phyloP scores from a whole-genome alignment of 2,113 vertebrate genomes.

The Gavialis gangeticus region DNA sequence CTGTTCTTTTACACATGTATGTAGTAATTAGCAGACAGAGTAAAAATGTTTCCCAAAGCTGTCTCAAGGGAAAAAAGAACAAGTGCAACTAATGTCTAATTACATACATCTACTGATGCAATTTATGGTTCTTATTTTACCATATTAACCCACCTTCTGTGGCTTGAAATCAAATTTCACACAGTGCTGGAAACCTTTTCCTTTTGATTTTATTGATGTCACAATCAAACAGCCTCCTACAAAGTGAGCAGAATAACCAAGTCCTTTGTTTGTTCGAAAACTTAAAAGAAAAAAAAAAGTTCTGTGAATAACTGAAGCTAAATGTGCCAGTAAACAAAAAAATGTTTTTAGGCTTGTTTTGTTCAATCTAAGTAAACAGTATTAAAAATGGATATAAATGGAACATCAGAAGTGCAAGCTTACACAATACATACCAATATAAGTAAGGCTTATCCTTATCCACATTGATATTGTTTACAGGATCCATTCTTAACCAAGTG shows the following conservation, averaged over 20 bases:
- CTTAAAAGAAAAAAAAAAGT: conserved; percentile 74
- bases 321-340: conserved; percentile 7
- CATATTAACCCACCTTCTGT: conserved; percentile 88
- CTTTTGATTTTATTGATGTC: conserved; percentile 97
- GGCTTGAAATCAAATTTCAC: conserved; percentile 99
- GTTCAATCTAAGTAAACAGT: not conserved
- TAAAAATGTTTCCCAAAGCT: not conserved
- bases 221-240: conserved; percentile 96
- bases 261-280: conserved; percentile 97
- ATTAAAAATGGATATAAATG: not conserved
- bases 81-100: not conserved
- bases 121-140: not conserved
- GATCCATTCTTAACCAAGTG: conserved; percentile 98
- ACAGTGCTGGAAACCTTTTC: conserved; percentile 98
- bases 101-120: not conserved
- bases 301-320: conserved; percentile 1
- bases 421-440: conserved; percentile 89
- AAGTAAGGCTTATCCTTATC: conserved; percentile 99
- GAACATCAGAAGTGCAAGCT: not conserved
- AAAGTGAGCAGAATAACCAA: conserved; percentile 98
- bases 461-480: conserved; percentile 97
- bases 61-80: not conserved
- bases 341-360: not conserved
- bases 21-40: not conserved
- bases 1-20: not conserved